Base-by-base conservation (phyloP, 2,888 invertebrate species). In the Chironomus riparius region DNA sequence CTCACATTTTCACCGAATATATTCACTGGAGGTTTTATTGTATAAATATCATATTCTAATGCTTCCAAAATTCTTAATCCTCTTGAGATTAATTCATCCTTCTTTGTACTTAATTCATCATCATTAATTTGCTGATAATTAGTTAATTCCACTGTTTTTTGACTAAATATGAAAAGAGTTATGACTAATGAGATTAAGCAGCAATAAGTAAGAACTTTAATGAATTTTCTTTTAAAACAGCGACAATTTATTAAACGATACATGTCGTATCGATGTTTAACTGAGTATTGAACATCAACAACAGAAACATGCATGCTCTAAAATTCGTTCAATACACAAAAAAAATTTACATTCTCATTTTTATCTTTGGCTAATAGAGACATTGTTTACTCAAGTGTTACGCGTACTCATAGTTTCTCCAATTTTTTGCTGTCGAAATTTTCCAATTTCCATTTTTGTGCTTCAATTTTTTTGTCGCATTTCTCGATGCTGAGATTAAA, bases 401-500 rank as follows among this genome's bases (percentile, higher is more conserved):
- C 15, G 15, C 56, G 15, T 56, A 56, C 38, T 38, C 38, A 38
- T 10, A 38, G 38, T 38, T 38, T 38, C 38, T 38, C 38, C 38
- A 38, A 38, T 38, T 38, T 38, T 38, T 38, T 38, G 38, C 38
- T 38, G 38, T 38, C 15, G 15, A 68, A 68, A 21, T 68, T 68
- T 38, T 68, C 68, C 15, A 68, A 15, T 18, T 38, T 68, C 72
- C 72, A 73, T 61, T 38, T 61, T 47, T 73, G 72, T 21, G 18
- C 28, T 22, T 71, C 61, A 13, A 10, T 18, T 12, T 18, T 28
- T n/a, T 71, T 73, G 7, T 56, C 56, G 56, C 61, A 73, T n/a
- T 15, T 10, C 28, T 61, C 61, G 18, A 71, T 56, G 13, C 6
- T 62, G 4, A 73, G 15, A 13, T 61, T 73, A 5, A 21, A 22